Evolutionary conservation across 2,888 invertebrate genomes (phyloP).

Genomic region (Lepidochrysops patricia): DNA sequence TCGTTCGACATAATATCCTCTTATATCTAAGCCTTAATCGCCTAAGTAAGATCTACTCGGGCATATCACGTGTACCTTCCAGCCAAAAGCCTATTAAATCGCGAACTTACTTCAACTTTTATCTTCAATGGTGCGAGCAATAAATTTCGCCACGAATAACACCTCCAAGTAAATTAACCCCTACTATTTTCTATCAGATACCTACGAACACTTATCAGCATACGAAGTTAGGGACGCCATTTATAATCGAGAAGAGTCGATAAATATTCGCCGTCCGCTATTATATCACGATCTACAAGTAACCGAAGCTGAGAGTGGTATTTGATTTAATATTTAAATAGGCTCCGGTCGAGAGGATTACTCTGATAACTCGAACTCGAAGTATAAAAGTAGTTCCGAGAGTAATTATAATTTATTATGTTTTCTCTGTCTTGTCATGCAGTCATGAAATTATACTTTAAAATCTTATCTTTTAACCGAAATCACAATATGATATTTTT

Average conservation of each 20-base stretch:
- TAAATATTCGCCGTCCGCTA: constrained; percentile 3
- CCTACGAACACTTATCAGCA: constrained; percentile 7
- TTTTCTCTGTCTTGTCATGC: no score
- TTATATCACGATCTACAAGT: constrained; percentile 11
- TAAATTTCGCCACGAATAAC: neutral
- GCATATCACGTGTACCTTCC: no score
- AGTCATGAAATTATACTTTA: no score
- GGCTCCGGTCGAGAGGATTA: neutral
- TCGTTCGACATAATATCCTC: no score
- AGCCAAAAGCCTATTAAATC: no score
- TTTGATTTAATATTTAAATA: constrained; percentile 13
- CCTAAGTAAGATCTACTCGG: no score
- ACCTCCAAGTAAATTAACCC: constrained; percentile 11
- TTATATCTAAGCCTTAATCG: no score
- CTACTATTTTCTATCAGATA: constrained; percentile 7
- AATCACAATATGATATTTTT: no score
- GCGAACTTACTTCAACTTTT: neutral
- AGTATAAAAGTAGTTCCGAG: neutral
- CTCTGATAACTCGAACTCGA: neutral
- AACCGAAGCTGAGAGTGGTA: neutral
- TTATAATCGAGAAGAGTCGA: neutral
- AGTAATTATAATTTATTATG: neutral
- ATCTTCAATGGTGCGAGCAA: neutral
- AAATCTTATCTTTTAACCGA: no score
- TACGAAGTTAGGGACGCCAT: constrained; percentile 1